These are phyloP conservation scores for Umimayanthus kanabou DNA, from an alignment of 92 coral and sea anemone species.

Conservation along the genomic window DNA sequence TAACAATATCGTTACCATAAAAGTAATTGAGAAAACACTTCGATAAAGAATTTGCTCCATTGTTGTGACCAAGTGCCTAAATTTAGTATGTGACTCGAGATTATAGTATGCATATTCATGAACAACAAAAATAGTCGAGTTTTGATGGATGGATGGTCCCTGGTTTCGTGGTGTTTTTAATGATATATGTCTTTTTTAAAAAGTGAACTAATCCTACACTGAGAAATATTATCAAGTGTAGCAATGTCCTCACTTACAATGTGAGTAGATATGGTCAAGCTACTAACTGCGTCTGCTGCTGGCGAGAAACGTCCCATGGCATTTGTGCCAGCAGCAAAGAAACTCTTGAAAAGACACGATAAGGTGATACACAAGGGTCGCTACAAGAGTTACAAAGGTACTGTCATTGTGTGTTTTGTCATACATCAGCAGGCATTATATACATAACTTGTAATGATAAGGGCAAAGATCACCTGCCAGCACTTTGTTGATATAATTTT, in stretches of 20 bases:
- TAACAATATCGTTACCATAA: constrained; percentile 8
- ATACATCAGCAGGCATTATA: neutral
- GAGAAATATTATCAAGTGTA: neutral
- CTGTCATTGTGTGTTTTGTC: neutral
- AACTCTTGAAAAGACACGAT: constrained; percentile 14
- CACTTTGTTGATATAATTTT: neutral
- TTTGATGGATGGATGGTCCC: neutral
- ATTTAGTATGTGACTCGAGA: neutral
- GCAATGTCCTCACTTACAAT: neutral
- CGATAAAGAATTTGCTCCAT: neutral
- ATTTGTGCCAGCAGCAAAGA: constrained; percentile 10
- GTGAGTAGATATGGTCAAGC: constrained; percentile 28
- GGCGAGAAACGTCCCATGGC: constrained; percentile 25
- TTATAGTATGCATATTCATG: neutral
- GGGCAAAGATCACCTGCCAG: neutral
- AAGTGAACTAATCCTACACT: neutral
- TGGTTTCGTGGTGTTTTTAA: neutral
- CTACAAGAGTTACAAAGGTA: constrained; percentile 29
- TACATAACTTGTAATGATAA: neutral
- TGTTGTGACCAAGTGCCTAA: constrained; percentile 23
- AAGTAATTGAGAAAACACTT: constrained; percentile 21
- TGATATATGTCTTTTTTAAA: neutral
- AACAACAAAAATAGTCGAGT: neutral
- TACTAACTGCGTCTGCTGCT: neutral
- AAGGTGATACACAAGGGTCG: constrained; percentile 17